phyloP scores from a whole-genome alignment of 2,113 vertebrate species.

The Oncorhynchus clarkii region DNA sequence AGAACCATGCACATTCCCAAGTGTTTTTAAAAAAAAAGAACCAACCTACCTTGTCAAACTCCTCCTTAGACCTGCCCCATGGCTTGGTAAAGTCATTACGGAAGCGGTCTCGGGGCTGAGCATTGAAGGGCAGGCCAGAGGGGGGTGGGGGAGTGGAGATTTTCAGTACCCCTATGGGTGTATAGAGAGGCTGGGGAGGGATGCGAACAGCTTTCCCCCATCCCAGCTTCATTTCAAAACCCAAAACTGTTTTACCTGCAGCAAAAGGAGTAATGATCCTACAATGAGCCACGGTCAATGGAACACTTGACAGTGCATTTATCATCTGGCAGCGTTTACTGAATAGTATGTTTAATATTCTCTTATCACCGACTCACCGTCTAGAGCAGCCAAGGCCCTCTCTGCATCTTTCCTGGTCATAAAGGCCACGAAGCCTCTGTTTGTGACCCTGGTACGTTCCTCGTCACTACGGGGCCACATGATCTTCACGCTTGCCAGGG shows the following conservation, averaged over 20 bases:
- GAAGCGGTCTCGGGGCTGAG: conserved; percentile 77
- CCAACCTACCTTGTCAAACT: conserved; percentile 75
- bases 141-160: conserved; percentile 73
- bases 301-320: neutral
- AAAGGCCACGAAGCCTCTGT: conserved; percentile 80
- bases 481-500: conserved; percentile 81
- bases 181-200: conserved; percentile 78
- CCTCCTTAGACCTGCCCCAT: conserved; percentile 64
- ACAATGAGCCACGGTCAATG: neutral
- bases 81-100: conserved; percentile 80
- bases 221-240: conserved; percentile 81
- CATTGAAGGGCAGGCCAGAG: conserved; percentile 80
- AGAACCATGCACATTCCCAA: conserved; percentile 17
- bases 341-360: neutral
- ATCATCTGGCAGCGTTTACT: neutral
- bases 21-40: neutral
- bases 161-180: conserved; percentile 71
- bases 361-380: conserved; percentile 56
- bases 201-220: conserved; percentile 82
- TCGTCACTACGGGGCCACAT: conserved; percentile 83
- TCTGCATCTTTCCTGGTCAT: conserved; percentile 82
- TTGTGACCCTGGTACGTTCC: conserved; percentile 74
- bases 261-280: neutral
- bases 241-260: conserved; percentile 79
- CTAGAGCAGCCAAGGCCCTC: conserved; percentile 73